Evolutionary conservation across 2,888 invertebrate species (phyloP), one percentile per base, ranked within the genome.

Genomic region (Miltochrista miniata): DNA sequence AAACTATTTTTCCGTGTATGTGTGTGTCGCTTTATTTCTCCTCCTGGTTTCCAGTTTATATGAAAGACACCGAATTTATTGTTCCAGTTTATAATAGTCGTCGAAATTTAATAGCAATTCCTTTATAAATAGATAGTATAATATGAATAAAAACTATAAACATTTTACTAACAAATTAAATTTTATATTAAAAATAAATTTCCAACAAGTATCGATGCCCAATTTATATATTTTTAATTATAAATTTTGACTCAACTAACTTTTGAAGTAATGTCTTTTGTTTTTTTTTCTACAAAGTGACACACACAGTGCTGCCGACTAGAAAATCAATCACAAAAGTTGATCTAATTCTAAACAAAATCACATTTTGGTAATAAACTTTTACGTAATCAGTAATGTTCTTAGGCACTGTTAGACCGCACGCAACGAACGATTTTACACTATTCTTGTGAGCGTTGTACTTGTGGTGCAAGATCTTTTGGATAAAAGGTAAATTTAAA

Each of bases 271-370:
- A 15, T n/a, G 12, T 35, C 14, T 12, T 11, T 1, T 5, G 7
- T 15, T 18, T 40, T 40, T 47, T n/a, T 15, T 18, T 10, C 45
- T 58, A 56, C 45, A 58, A 55, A 62, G 61, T 60, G 59, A 62
- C 46, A 57, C 52, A 65, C 53, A 59, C 57, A 59, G 40, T 51
- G 37, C 52, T 57, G 43, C 59, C 67, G 76, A 80, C 79, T 80
- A 80, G 76, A 72, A 76, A 70, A 62, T 56, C 51, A 74, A 77
- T 77, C 76, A 75, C 76, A 70, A 64, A 52, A 37, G 48, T 68
- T 56, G 41, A 52, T 57, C 55, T 66, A 61, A 62, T 59, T 64
- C 52, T 64, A 63, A 68, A 63, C 7, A 45, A 63, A 56, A 68
- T 69, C 70, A 63, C 65, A 68, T 56, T n/a, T 45, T 64, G 55